These are phyloP conservation scores for Melanerpes formicivorus DNA, from an alignment of 2,113 vertebrate species.

Conservation along the genomic window DNA sequence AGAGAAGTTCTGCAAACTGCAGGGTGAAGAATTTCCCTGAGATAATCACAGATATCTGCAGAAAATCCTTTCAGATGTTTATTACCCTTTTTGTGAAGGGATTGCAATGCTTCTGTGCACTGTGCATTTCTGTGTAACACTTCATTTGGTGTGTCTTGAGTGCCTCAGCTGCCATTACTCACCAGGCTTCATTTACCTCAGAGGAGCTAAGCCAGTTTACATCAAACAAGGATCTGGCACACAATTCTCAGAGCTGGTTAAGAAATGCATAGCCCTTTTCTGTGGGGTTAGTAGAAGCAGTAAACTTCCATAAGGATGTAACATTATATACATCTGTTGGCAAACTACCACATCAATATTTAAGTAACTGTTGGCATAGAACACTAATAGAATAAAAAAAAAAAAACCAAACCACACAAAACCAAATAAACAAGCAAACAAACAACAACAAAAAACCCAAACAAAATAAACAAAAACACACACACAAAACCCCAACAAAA, in stretches of 20 bases:
- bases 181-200: slow-evolving; percentile 14
- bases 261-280: background rate
- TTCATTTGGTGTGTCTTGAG: background rate
- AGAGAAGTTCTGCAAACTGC: background rate
- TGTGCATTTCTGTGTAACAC: background rate
- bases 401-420: background rate
- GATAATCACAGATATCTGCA: background rate
- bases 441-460: too few relatives aligned
- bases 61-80: slow-evolving; percentile 5
- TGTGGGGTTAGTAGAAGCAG: background rate
- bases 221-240: background rate
- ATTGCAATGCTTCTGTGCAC: background rate
- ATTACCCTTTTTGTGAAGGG: background rate
- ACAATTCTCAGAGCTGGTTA: background rate
- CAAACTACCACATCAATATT: background rate
- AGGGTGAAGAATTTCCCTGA: background rate
- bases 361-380: background rate
- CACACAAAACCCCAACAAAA: too few relatives aligned
- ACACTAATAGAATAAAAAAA: background rate
- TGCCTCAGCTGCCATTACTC: background rate
- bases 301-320: background rate
- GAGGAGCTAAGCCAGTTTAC: background rate
- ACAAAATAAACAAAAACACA: background rate
- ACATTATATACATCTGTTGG: background rate
- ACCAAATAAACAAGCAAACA: background rate